These are phyloP conservation scores for Porites cylindrica DNA, from an alignment of 92 coral and sea anemone species.

Conservation along the genomic window DNA sequence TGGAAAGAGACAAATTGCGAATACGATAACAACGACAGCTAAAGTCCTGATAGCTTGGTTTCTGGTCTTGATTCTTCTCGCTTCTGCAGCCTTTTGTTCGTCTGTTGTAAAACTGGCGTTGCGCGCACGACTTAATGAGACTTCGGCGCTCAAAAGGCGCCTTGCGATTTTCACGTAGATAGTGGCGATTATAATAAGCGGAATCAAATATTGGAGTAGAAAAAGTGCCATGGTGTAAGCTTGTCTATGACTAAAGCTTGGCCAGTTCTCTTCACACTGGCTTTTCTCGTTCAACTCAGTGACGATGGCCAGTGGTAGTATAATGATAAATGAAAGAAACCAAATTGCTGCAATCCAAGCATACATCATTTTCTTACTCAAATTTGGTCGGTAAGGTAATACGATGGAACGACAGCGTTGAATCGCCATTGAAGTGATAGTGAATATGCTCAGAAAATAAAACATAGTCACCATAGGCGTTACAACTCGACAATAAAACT, in stretches of 20 bases:
- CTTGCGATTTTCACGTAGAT: slow-evolving; percentile 76
- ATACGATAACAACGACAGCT: slow-evolving; percentile 75
- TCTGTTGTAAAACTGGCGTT: slow-evolving; percentile 16
- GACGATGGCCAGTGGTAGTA: slow-evolving; percentile 70
- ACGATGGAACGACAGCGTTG: slow-evolving; percentile 79
- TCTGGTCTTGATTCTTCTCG: slow-evolving; percentile 57
- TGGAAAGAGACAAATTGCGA: slow-evolving; percentile 85
- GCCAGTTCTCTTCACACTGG: slow-evolving; percentile 78
- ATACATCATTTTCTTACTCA: slow-evolving; percentile 42
- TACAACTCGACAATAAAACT: slow-evolving; percentile 69
- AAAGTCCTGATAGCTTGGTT: slow-evolving; percentile 80
- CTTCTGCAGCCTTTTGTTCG: slow-evolving; percentile 71
- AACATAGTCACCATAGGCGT: slow-evolving; percentile 79
- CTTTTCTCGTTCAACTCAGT: slow-evolving; percentile 16
- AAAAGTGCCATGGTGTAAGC: slow-evolving; percentile 81
- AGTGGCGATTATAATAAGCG: slow-evolving; percentile 68
- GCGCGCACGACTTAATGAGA: slow-evolving; percentile 49
- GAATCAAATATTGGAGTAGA: slow-evolving; percentile 84
- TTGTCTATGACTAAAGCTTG: slow-evolving; percentile 57
- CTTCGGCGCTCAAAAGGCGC: slow-evolving; percentile 50
- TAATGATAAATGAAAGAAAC: slow-evolving; percentile 53
- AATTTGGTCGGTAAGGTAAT: slow-evolving; percentile 70
- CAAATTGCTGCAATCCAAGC: slow-evolving; percentile 57
- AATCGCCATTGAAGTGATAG: slow-evolving; percentile 77
- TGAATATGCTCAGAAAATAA: slow-evolving; percentile 73